Conservation (phyloP, 2,113 vertebrate species). For the Cyphomyrus discorhynchus region DNA sequence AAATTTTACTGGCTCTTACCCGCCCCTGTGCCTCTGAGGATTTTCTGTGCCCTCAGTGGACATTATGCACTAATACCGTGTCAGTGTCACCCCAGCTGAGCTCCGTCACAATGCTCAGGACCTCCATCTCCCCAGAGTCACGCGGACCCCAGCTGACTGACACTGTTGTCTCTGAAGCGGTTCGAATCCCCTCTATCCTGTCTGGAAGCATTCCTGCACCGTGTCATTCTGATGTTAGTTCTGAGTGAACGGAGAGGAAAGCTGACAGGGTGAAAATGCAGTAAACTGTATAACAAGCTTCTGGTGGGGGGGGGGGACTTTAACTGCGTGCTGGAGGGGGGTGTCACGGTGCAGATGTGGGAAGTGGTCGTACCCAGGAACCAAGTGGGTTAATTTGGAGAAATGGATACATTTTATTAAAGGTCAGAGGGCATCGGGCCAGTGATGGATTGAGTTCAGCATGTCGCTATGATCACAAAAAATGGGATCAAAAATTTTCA, state of each 20-base stretch:
- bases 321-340: neutral
- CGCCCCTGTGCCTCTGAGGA: neutral
- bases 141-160: neutral
- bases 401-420: neutral
- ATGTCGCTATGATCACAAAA: neutral
- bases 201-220: neutral
- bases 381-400: neutral
- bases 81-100: neutral
- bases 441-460: neutral
- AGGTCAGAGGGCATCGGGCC: neutral
- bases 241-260: neutral
- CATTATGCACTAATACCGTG: neutral
- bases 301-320: neutral
- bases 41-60: neutral
- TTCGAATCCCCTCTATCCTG: neutral
- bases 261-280: neutral
- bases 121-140: neutral
- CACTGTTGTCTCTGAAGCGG: neutral
- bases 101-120: neutral
- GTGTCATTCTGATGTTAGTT: neutral
- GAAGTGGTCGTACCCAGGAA: neutral
- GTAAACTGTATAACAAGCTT: neutral
- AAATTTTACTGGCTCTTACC: neutral
- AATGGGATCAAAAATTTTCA: neutral
- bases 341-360: neutral